Evolutionary conservation across 2,888 invertebrate species (phyloP).

Genomic region (Hyalella azteca): DNA sequence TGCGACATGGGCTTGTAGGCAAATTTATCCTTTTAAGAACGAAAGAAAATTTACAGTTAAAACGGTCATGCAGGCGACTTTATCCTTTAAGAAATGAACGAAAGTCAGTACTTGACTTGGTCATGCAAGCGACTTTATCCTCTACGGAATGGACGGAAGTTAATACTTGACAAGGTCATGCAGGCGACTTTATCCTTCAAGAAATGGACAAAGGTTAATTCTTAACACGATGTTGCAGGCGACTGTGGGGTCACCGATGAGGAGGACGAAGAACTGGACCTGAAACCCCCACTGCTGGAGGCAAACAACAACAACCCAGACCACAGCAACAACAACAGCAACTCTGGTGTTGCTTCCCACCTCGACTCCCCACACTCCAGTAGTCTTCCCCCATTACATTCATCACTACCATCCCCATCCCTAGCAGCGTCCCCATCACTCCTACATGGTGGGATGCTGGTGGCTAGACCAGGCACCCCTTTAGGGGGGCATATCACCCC

Average conservation of each 20-base stretch:
- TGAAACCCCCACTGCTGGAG: conserved; percentile 46
- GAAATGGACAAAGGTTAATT: no score
- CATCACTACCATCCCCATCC: neutral
- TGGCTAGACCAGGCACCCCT: conserved; percentile 12
- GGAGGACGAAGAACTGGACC: conserved; percentile 53
- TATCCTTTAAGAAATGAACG: no score
- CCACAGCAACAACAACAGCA: conserved; percentile 27
- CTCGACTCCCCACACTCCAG: conserved; percentile 24
- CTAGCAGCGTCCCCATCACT: conserved; percentile 16
- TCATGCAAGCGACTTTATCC: no score
- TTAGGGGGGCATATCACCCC: neutral
- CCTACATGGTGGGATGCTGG: conserved; percentile 27
- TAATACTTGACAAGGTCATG: no score
- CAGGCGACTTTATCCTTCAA: no score
- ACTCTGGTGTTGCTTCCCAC: conserved; percentile 15
- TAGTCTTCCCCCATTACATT: neutral
- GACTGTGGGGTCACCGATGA: conserved; percentile 54
- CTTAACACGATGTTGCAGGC: no score
- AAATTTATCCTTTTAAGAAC: no score
- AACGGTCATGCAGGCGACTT: no score
- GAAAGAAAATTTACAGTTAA: no score
- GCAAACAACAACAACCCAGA: conserved; percentile 46
- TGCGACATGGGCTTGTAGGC: no score
- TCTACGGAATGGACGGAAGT: no score
- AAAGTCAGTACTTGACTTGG: no score